Conservation (phyloP, 2,888 invertebrate species). For the Leucoma salicis region DNA sequence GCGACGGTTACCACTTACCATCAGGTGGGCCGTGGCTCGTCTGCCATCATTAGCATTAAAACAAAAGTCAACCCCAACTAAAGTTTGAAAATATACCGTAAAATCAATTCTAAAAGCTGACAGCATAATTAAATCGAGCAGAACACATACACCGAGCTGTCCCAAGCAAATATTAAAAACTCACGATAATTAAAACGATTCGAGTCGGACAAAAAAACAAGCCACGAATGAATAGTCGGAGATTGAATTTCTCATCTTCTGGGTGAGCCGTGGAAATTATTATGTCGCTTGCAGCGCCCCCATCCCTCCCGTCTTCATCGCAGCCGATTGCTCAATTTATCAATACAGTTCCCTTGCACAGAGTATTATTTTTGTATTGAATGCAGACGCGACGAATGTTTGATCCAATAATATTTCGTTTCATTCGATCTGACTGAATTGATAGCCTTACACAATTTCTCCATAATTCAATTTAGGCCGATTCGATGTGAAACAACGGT, state of each 20-base stretch:
- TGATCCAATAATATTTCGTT: too few relatives aligned
- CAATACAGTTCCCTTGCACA: constrained; percentile 57
- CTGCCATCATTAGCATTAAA: too few relatives aligned
- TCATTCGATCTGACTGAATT: too few relatives aligned
- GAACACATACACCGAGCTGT: constrained; percentile 9
- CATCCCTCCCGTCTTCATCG: constrained; percentile 53
- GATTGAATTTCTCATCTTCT: constrained; percentile 68
- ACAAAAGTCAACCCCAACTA: too few relatives aligned
- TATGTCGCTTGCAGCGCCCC: constrained; percentile 68
- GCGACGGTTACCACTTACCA: too few relatives aligned
- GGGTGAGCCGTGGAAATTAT: constrained; percentile 64
- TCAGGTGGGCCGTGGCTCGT: too few relatives aligned
- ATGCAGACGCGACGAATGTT: constrained; percentile 13
- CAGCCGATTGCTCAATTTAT: constrained; percentile 78
- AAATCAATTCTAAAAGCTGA: background rate
- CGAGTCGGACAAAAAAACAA: constrained; percentile 26
- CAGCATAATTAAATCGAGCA: constrained; percentile 13
- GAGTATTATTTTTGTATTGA: constrained; percentile 34
- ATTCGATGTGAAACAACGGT: too few relatives aligned
- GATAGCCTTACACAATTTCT: too few relatives aligned
- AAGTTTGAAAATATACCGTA: background rate
- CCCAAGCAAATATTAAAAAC: constrained; percentile 30
- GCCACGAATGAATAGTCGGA: constrained; percentile 31
- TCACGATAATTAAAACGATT: constrained; percentile 34
- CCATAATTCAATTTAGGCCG: too few relatives aligned